Evolutionary conservation across 2,113 vertebrate species (phyloP), one percentile per base, ranked within the genome.

Genomic region (Alethe castanea): DNA sequence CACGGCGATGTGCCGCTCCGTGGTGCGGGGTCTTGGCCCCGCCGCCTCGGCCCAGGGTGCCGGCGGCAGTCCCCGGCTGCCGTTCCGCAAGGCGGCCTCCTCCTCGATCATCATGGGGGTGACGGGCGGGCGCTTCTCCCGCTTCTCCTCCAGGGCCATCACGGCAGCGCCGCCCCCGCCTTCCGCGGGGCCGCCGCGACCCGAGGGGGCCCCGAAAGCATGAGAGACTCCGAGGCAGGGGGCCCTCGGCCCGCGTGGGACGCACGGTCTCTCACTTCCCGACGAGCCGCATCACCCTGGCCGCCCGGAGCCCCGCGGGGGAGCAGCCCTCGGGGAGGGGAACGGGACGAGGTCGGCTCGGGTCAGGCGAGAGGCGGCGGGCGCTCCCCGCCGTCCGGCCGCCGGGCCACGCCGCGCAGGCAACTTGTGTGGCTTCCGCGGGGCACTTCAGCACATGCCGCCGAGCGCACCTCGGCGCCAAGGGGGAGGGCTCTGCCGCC

Each of bases 1-100:
- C 82, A 99, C 99, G 5, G 98, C 98, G 96, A 98, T 98, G 98
- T 98, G 98, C 86, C 98, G 98, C 96, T 99, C 99, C 5, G 99
- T 98, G 89, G 98, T 99, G 81, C 99, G 98, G 71, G 99, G 99
- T 78, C 98, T 56, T 98, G 98, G 97, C 91, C 95, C 98, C 74
- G 90, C 66, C 71, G 65, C 77, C 28, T 94, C 95, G 54, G 91
- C 82, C 95, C 95, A 94, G 47, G 93, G 74, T n/a, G 86, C 93
- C 26, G 95, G 88, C 29, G 96, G 84, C 31, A 91, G 76, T 11
- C 78, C 96, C n/a, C 96, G 69, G 85, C 85, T 88, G 61, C 98
- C 98, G 94, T 98, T 99, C 82, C 98, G 97, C 98, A 98, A 98
- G 74, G 98, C 98, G 52, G 98, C 97, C 97, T 97, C 98, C 95